Base-by-base conservation (phyloP, 2,113 vertebrate genomes). In the Gavialis gangeticus region DNA sequence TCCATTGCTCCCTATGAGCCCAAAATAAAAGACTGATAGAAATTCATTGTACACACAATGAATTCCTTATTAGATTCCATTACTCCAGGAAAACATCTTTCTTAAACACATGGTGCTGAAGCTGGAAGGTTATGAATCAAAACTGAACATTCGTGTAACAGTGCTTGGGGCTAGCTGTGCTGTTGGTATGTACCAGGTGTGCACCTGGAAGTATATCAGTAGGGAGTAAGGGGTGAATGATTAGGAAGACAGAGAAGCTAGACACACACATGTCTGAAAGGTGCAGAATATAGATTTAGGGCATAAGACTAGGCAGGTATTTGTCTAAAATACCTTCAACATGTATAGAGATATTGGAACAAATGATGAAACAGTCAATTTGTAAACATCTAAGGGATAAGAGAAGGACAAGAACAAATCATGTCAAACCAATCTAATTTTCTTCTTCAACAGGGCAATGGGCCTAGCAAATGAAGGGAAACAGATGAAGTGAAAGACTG, bases 281-380 rank as follows among this genome's bases (percentile, higher is more conserved):
- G 37, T 8, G 21, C 2, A 3, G 75, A 78, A 82, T 7, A 59
- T 11, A 19, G 3, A 28, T 54, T 9, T 0, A 1, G 73, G 57
- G 71, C 1, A 2, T 62, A 58, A 25, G 75, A 84, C 9, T 0
- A 0, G 69, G 18, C 21, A 57, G 73, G 59, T 75, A 60, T 66
- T 69, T 73, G 30, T 60, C 81, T 79, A 24, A 46, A 12, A 82
- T 15, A 11, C 66, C 21, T 25, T 78, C 46, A 66, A 67, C 12
- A 75, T 10, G 37, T n/a, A 69, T 66, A 21, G 67, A 75, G 27
- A 54, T 54, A 75, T 0, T 1, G 10, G 54, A 69, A 27, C 21
- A 69, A 4, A 18, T 75, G 66, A 75, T 30, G 37, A 86, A 16
- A 11, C 17, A 37, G 57, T 63, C 60, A 54, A 18, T 69, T n/a